Base-by-base conservation (phyloP, 2,797 vertebrate genomes). In the Platalea minor region DNA sequence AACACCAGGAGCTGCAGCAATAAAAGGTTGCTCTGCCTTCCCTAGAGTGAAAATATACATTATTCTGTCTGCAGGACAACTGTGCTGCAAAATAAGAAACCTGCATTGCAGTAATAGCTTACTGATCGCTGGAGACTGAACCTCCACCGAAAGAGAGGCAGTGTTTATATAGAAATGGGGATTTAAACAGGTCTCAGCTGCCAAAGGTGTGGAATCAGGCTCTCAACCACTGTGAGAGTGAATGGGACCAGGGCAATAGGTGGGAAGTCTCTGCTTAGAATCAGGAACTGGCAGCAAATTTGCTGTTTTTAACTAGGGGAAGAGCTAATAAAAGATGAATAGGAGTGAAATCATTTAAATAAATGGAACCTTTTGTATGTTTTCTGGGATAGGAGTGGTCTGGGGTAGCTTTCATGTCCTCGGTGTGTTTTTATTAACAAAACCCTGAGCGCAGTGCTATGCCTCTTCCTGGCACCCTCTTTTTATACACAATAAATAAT, bases 31-130 rank as follows among this genome's bases (percentile, higher is more conserved):
- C 60, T 92, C 19, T 89, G 85, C 75, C 48, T 77, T 72, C 72
- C 89, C 89, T 46, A n/a, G 93, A 41, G 94, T 26, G 89, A 57
- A 96, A 96, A 93, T 74, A 4, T 0, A 51, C 80, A 41, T 93
- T 83, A 54, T 72, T 79, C 69, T 54, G 85, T 25, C 91, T 81
- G 91, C 91, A 53, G 82, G 91, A 90, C 86, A 70, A 4, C 46
- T 51, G 83, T 54, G 63, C 73, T 37, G 90, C 78, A 26, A 85
- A 86, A 63, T 5, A 9, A 45, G 87, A 89, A 59, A 69, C 2
- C 89, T 91, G 91, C 91, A 93, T 43, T 89, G 79, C 82, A 87
- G 89, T 69, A 48, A 86, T 10, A 39, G 61, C 90, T 67, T 45
- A 3, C 31, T 1, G 60, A 15, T 9, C 0, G 19, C 87, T 21